phyloP scores from a whole-genome alignment of 2,113 vertebrate genomes.

The Ondatra zibethicus region DNA sequence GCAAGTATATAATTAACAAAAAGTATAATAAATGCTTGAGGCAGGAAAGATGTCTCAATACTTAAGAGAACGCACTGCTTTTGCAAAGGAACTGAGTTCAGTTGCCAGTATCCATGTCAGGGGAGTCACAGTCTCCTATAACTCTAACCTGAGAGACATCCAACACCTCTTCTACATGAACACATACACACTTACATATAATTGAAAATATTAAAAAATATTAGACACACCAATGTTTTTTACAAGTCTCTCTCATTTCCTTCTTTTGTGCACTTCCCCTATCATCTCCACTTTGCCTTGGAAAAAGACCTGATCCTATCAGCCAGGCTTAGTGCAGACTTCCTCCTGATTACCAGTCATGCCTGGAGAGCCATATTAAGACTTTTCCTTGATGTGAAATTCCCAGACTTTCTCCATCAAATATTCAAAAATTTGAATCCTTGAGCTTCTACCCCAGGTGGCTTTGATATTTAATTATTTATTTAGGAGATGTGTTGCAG shows the following conservation, averaged over 20 bases:
- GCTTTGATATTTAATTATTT: background rate
- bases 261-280: background rate
- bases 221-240: background rate
- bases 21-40: background rate
- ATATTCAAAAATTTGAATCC: background rate
- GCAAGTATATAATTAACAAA: slow-evolving; percentile 1
- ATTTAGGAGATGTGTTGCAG: background rate
- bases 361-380: background rate
- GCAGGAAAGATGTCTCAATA: too few relatives aligned
- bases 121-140: background rate
- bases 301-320: background rate
- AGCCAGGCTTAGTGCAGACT: background rate
- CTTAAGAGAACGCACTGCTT: background rate
- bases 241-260: background rate
- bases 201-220: background rate
- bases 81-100: background rate
- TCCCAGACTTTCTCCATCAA: background rate
- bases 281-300: background rate
- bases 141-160: background rate
- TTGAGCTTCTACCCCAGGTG: background rate
- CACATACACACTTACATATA: background rate
- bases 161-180: background rate
- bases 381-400: background rate
- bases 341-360: background rate
- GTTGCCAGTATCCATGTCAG: background rate